Conservation (phyloP, 2,113 vertebrate genomes). For the Pachyramphus minor region DNA sequence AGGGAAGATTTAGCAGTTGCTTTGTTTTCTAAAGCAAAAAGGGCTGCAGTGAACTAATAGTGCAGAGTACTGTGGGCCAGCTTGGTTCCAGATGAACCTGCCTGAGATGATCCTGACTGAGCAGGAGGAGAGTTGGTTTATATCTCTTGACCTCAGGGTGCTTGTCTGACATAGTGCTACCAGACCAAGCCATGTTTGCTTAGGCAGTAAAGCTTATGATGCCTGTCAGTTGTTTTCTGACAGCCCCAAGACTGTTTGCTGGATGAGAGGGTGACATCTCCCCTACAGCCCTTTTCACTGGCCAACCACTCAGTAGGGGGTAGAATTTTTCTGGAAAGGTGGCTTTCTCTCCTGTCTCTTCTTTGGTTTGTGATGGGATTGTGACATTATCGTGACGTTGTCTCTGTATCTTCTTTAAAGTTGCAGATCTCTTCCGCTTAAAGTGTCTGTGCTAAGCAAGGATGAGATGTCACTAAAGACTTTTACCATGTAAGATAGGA, state of each 20-base stretch:
- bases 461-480: neutral
- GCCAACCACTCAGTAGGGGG: too few species aligned
- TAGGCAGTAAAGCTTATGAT: neutral
- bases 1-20: neutral
- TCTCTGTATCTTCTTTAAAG: neutral
- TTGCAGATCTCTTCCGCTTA: neutral
- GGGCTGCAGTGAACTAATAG: neutral
- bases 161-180: neutral
- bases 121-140: neutral
- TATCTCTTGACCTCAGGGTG: neutral
- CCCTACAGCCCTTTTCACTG: neutral
- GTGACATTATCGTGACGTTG: neutral
- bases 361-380: neutral
- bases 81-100: neutral
- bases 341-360: neutral
- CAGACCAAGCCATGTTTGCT: neutral
- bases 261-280: neutral
- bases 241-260: neutral
- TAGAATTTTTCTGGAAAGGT: neutral
- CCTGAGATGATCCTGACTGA: neutral
- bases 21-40: neutral
- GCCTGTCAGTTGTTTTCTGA: neutral
- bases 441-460: neutral
- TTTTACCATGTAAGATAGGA: neutral
- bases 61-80: neutral